Percentiles rank a stretch among this genome's conserved stretches.
Conservation (phyloP, 1,140 invertebrate species). For the Trichonephila clavata region DNA sequence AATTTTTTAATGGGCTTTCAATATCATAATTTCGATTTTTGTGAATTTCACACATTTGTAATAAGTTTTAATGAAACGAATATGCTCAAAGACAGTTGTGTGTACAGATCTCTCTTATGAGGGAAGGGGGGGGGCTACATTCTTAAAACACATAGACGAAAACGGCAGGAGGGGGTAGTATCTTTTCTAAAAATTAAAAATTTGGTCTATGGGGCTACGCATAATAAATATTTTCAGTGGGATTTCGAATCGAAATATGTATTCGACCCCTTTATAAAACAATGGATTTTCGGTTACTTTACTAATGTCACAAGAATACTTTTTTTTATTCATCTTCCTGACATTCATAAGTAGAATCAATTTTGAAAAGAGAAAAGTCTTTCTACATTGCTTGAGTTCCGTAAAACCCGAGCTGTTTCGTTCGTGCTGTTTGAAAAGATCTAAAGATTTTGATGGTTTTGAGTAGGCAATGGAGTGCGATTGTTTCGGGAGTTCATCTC, state of each 20-base stretch:
- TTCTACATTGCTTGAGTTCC: not conserved
- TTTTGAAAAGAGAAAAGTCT: not conserved
- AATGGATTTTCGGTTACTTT: not conserved
- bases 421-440: not conserved
- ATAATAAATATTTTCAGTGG: not conserved
- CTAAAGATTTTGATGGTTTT: slow-evolving; percentile 67
- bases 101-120: too few relatives aligned
- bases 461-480: slow-evolving; percentile 54
- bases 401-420: not conserved
- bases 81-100: too few relatives aligned
- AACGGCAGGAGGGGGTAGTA: too few relatives aligned
- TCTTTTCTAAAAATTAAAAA: too few relatives aligned
- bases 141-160: too few relatives aligned
- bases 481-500: slow-evolving; percentile 63
- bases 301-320: slow-evolving; percentile 4
- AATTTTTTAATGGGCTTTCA: too few relatives aligned
- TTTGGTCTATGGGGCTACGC: too few relatives aligned
- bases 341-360: slow-evolving; percentile 52
- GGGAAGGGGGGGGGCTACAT: too few relatives aligned
- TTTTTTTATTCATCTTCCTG: not conserved
- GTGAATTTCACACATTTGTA: too few relatives aligned
- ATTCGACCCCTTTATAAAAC: not conserved
- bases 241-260: not conserved
- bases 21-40: too few relatives aligned
- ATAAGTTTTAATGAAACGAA: too few relatives aligned